phyloP scores from a whole-genome alignment of 2,113 vertebrate genomes.

The Mustela nigripes region DNA sequence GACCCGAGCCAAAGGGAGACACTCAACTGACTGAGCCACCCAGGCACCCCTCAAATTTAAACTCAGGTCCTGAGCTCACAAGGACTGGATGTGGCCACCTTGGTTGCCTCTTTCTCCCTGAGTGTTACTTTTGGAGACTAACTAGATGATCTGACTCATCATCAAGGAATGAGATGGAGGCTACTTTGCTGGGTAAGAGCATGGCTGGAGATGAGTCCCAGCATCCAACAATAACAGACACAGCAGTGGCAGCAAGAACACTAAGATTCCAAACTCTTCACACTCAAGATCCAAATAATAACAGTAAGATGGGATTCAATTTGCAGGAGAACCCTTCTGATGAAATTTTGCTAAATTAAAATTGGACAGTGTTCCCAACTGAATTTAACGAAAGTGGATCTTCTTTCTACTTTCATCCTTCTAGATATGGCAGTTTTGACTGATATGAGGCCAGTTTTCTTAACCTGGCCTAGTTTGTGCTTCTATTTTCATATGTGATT shows the following conservation, averaged over 20 bases:
- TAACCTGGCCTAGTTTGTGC: background rate
- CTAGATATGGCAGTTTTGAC: background rate
- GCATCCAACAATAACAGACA: background rate
- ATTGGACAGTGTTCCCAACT: background rate
- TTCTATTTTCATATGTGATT: background rate
- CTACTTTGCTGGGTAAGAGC: background rate
- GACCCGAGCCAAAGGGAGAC: background rate
- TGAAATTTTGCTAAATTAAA: slow-evolving; percentile 15
- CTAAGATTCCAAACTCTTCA: background rate
- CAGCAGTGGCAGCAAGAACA: background rate
- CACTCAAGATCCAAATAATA: background rate
- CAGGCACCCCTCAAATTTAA: background rate
- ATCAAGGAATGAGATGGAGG: background rate
- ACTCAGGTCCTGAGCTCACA: background rate
- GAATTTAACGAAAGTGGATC: background rate
- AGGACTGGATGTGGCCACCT: background rate
- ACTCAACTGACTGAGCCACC: background rate
- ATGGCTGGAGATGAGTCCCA: background rate
- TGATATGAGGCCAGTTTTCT: background rate
- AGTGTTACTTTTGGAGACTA: background rate
- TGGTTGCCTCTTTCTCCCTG: background rate
- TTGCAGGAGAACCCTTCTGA: background rate
- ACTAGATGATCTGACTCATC: background rate
- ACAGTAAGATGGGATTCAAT: background rate
- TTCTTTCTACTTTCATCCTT: background rate